These are phyloP conservation scores for Zosterops borbonicus DNA, from an alignment of 2,113 vertebrate species.

Conservation along the genomic window DNA sequence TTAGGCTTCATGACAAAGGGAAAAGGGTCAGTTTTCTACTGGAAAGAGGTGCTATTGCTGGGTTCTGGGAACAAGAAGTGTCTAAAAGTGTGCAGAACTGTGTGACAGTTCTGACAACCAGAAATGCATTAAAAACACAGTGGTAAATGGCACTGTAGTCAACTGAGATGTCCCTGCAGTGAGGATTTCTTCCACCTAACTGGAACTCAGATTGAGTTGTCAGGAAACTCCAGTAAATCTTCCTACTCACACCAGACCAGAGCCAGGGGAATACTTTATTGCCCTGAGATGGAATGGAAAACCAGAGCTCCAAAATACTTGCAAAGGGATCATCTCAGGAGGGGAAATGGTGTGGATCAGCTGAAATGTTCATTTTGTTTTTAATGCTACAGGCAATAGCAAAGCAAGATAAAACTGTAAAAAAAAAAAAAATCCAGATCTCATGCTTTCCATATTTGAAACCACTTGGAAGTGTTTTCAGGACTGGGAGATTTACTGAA, in stretches of 20 bases:
- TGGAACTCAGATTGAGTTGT: background rate
- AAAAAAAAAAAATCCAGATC: background rate
- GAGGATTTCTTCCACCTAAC: background rate
- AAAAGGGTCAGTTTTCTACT: background rate
- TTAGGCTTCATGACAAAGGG: background rate
- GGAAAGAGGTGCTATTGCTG: background rate
- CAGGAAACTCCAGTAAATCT: conserved; percentile 17
- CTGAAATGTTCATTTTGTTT: background rate
- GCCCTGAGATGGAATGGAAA: conserved; percentile 22
- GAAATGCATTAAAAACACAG: background rate
- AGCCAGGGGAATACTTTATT: background rate
- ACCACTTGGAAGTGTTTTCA: background rate
- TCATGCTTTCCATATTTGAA: background rate
- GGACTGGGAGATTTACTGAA: background rate
- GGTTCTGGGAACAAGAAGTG: background rate
- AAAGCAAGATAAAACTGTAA: background rate
- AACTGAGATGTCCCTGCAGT: background rate
- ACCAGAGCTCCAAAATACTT: conserved; percentile 6
- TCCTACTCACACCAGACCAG: background rate
- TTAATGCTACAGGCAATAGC: background rate
- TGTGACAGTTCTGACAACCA: background rate
- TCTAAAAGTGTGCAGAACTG: background rate
- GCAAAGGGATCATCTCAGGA: background rate
- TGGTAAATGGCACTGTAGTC: background rate
- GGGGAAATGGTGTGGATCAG: background rate